phyloP scores from a whole-genome alignment of 2,888 invertebrate genomes.

The Phaonia tiefii region DNA sequence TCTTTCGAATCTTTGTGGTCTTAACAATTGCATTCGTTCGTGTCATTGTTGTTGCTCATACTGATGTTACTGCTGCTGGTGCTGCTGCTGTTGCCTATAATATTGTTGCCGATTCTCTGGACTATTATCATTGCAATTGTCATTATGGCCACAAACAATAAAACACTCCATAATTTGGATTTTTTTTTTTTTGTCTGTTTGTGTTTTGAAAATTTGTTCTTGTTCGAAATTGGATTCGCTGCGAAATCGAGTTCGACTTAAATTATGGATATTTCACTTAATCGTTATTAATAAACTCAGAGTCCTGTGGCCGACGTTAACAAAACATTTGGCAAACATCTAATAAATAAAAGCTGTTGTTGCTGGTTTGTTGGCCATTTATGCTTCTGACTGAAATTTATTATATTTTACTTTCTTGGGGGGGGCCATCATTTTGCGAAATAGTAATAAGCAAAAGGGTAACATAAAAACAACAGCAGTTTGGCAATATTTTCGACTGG shows the following conservation, averaged over 20 bases:
- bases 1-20: constrained; percentile 26
- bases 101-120: constrained; percentile 44
- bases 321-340: constrained; percentile 67
- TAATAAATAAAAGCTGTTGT: constrained; percentile 65
- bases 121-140: constrained; percentile 47
- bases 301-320: constrained; percentile 47
- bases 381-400: constrained; percentile 59
- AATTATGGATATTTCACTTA: constrained; percentile 25
- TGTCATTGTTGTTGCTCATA: constrained; percentile 22
- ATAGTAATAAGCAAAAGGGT: constrained; percentile 24
- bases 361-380: constrained; percentile 29
- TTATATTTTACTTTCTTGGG: constrained; percentile 44
- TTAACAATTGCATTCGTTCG: constrained; percentile 28
- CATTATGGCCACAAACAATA: constrained; percentile 68
- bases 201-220: constrained; percentile 1
- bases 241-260: constrained; percentile 24
- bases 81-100: constrained; percentile 45
- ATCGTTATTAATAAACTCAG: constrained; percentile 49
- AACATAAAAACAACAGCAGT: too few species aligned
- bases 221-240: neutral
- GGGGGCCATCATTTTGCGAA: constrained; percentile 46
- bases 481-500: constrained; percentile 21
- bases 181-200: constrained; percentile 45
- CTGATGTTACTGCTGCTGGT: constrained; percentile 25
- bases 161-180: constrained; percentile 61